Conservation (phyloP, 2,888 invertebrate genomes). For the Orgyia antiqua region DNA sequence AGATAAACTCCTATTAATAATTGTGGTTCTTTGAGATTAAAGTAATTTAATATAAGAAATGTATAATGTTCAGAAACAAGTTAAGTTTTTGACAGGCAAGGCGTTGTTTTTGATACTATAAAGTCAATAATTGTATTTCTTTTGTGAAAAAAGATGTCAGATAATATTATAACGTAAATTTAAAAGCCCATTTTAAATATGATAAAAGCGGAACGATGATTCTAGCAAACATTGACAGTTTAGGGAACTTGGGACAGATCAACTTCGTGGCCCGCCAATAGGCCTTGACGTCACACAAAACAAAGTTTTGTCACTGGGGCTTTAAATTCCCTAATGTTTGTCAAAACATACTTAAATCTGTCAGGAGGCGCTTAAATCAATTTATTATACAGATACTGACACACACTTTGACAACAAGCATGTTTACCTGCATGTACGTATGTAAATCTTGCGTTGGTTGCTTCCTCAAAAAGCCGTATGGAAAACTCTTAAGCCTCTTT, state of each 20-base stretch:
- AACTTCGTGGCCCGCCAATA: slow-evolving; percentile 43
- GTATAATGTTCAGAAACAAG: too few species aligned
- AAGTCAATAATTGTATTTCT: too few species aligned
- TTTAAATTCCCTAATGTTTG: slow-evolving; percentile 71
- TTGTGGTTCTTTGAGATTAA: too few species aligned
- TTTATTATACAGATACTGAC: slow-evolving; percentile 70
- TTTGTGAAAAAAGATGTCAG: too few species aligned
- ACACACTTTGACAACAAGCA: slow-evolving; percentile 56
- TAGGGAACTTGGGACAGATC: slow-evolving; percentile 43
- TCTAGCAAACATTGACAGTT: slow-evolving; percentile 25
- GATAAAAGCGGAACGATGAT: too few species aligned
- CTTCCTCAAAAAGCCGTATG: slow-evolving; percentile 65
- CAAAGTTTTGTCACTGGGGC: slow-evolving; percentile 62
- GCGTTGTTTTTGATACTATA: too few species aligned
- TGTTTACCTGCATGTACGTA: slow-evolving; percentile 62
- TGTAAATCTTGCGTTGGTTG: slow-evolving; percentile 67
- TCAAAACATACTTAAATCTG: slow-evolving; percentile 72
- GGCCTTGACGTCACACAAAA: slow-evolving; percentile 44
- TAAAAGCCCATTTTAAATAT: too few species aligned
- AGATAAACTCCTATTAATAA: too few species aligned
- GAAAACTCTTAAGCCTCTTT: slow-evolving; percentile 71
- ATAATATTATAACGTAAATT: too few species aligned
- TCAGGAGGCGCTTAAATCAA: slow-evolving; percentile 74
- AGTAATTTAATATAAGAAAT: too few species aligned
- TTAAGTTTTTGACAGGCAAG: too few species aligned